These are phyloP conservation scores for Sander vitreus DNA, from an alignment of 2,113 vertebrate species.

Conservation along the genomic window DNA sequence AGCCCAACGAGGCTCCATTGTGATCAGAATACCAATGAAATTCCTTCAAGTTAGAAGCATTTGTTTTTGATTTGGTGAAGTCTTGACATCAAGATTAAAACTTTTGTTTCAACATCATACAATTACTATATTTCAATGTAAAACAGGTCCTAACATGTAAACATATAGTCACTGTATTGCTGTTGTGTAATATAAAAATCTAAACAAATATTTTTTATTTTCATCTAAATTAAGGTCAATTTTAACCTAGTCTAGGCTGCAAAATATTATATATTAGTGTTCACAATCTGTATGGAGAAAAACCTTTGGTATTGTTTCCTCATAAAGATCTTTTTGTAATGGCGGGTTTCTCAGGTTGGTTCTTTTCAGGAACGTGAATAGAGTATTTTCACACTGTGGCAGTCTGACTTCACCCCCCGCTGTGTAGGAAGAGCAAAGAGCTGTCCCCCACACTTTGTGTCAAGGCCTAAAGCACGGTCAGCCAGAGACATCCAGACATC, in stretches of 20 bases:
- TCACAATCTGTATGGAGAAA: neutral
- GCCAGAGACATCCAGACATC: slow-evolving; percentile 61
- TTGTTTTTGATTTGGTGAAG: too few relatives aligned
- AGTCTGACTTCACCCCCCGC: slow-evolving; percentile 48
- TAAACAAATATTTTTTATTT: too few relatives aligned
- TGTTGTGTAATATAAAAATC: too few relatives aligned
- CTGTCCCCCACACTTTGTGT: slow-evolving; percentile 74
- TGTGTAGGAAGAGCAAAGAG: slow-evolving; percentile 54
- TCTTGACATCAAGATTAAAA: too few relatives aligned
- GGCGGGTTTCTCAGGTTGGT: neutral
- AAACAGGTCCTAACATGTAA: neutral
- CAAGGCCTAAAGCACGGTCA: slow-evolving; percentile 55
- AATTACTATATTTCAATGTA: neutral
- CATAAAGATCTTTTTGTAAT: neutral
- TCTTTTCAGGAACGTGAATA: slow-evolving; percentile 54
- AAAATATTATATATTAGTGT: neutral
- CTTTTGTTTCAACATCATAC: neutral
- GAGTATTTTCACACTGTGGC: slow-evolving; percentile 46
- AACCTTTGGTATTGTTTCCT: neutral
- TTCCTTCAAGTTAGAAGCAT: too few relatives aligned
- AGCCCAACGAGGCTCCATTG: too few relatives aligned
- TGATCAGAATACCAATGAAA: too few relatives aligned
- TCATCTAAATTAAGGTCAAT: too few relatives aligned
- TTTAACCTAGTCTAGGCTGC: neutral
- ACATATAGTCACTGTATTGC: too few relatives aligned